Evolutionary conservation across 1,140 invertebrate species (phyloP).

Genomic region (Bombus polaris): DNA sequence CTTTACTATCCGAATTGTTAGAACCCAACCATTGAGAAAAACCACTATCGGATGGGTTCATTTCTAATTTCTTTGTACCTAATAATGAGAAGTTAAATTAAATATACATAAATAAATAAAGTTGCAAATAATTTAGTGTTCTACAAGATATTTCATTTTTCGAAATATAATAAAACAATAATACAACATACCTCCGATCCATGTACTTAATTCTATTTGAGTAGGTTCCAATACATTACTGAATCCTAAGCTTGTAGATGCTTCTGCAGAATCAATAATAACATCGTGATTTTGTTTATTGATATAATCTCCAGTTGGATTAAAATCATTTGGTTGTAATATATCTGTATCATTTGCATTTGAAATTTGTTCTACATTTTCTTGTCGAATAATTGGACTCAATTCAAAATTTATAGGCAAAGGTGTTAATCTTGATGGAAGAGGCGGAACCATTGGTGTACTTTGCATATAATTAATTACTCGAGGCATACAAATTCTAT

Average conservation of each 20-base stretch:
- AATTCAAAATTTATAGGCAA: slow-evolving; percentile 79
- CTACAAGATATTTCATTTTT: not conserved
- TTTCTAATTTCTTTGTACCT: slow-evolving; percentile 73
- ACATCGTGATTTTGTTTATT: slow-evolving; percentile 32
- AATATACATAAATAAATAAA: not conserved
- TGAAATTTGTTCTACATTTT: slow-evolving; percentile 62
- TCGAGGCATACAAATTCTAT: slow-evolving; percentile 61
- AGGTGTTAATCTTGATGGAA: slow-evolving; percentile 72
- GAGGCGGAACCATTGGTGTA: slow-evolving; percentile 78
- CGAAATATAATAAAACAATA: not conserved
- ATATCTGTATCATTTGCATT: slow-evolving; percentile 38
- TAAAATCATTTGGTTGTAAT: slow-evolving; percentile 44
- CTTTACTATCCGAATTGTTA: slow-evolving; percentile 66
- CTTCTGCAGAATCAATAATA: slow-evolving; percentile 44
- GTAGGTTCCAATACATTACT: slow-evolving; percentile 65
- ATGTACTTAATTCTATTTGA: slow-evolving; percentile 79
- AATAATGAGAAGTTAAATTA: slow-evolving; percentile 16
- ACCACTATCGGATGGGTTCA: slow-evolving; percentile 72
- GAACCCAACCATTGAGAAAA: slow-evolving; percentile 80
- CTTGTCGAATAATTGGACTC: slow-evolving; percentile 80
- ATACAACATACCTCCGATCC: slow-evolving; percentile 78
- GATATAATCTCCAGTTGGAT: slow-evolving; percentile 35
- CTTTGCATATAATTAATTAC: slow-evolving; percentile 77
- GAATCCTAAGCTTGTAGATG: slow-evolving; percentile 56
- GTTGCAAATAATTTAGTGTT: not conserved